These are phyloP conservation scores for Drosophila mayaguana DNA, from an alignment of 2,888 invertebrate species.

Conservation along the genomic window DNA sequence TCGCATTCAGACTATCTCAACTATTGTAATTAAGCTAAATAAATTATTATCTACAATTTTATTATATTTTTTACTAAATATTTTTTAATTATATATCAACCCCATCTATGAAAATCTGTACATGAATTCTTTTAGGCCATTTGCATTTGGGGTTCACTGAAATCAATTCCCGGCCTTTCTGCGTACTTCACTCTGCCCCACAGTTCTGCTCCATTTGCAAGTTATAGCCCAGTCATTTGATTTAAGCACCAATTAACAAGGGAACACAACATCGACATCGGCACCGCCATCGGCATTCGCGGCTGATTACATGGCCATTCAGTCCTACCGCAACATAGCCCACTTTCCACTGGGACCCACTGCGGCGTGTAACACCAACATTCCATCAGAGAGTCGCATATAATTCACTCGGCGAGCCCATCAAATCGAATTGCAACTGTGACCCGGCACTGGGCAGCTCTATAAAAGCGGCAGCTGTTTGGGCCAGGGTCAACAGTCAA, in stretches of 20 bases:
- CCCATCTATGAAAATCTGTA: too few relatives aligned
- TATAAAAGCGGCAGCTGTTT: constrained; percentile 54
- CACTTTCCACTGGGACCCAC: constrained; percentile 51
- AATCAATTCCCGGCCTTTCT: not conserved
- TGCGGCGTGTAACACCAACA: constrained; percentile 67
- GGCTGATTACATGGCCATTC: constrained; percentile 9
- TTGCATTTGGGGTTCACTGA: not conserved
- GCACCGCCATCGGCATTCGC: not conserved
- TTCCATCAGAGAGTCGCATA: constrained; percentile 70
- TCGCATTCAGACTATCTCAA: too few relatives aligned
- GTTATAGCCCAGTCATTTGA: constrained; percentile 61
- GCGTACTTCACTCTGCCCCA: not conserved
- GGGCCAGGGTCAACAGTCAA: constrained; percentile 48
- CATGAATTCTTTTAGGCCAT: too few relatives aligned
- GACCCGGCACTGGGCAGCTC: constrained; percentile 10
- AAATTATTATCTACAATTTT: too few relatives aligned
- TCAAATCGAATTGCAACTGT: constrained; percentile 56
- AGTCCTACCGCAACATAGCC: constrained; percentile 66
- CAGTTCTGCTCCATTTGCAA: constrained; percentile 24
- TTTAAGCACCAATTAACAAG: constrained; percentile 72
- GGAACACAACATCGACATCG: constrained; percentile 24
- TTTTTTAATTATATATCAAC: too few relatives aligned
- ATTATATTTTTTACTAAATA: too few relatives aligned
- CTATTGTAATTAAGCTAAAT: too few relatives aligned
- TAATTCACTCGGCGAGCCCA: constrained; percentile 44